These are phyloP conservation scores for Tiliacea citrago DNA, from an alignment of 2,888 invertebrate species.

Conservation along the genomic window DNA sequence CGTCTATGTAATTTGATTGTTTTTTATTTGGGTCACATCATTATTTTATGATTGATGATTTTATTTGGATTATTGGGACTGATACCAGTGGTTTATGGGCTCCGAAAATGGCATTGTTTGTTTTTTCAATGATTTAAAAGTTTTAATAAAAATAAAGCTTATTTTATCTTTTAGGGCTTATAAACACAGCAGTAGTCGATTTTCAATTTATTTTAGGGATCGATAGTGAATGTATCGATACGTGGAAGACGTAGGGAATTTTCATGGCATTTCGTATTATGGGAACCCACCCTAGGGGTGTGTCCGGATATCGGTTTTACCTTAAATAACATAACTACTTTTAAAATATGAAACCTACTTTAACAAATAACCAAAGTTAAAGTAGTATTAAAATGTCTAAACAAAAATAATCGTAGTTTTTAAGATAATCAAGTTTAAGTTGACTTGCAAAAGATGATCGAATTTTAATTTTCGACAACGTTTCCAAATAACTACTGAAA, in stretches of 20 bases:
- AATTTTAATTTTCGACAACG: neutral
- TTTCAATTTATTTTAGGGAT: neutral
- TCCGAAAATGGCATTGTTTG: neutral
- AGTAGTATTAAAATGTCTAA: neutral
- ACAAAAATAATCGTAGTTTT: too few relatives aligned
- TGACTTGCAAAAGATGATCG: neutral
- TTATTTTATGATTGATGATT: slow-evolving; percentile 38
- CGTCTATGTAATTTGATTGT: slow-evolving; percentile 71
- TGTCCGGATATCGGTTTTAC: slow-evolving; percentile 6
- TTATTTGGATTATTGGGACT: slow-evolving; percentile 28
- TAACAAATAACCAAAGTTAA: neutral
- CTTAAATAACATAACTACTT: slow-evolving; percentile 13
- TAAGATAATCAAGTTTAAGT: neutral
- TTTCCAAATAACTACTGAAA: neutral
- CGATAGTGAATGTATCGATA: neutral
- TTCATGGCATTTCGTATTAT: slow-evolving; percentile 26
- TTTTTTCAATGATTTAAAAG: neutral
- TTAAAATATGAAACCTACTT: neutral
- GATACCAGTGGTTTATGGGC: neutral
- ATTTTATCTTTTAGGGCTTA: neutral
- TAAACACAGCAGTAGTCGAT: neutral
- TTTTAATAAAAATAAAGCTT: neutral
- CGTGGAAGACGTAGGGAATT: neutral
- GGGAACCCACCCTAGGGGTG: slow-evolving; percentile 14
- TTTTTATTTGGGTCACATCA: slow-evolving; percentile 83